phyloP scores from a whole-genome alignment of 1,140 invertebrate species.

The Triops longicaudatus region DNA sequence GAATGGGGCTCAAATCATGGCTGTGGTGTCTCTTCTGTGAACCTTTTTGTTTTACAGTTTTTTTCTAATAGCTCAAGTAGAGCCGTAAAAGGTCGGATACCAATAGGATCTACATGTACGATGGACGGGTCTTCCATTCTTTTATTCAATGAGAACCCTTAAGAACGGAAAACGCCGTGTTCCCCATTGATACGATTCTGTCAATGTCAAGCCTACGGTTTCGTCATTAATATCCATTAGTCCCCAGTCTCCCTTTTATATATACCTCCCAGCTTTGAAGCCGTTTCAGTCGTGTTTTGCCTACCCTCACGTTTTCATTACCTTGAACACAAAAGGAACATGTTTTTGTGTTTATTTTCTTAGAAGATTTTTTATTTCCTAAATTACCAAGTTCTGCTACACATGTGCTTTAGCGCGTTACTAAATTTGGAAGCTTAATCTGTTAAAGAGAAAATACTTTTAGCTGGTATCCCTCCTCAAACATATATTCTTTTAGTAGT shows the following conservation, averaged over 20 bases:
- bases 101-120: neutral
- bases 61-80: neutral
- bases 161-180: neutral
- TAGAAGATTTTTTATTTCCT: neutral
- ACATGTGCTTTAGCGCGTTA: neutral
- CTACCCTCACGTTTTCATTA: neutral
- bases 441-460: neutral
- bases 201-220: neutral
- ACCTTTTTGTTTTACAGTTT: neutral
- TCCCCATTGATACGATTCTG: conserved; percentile 15
- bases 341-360: too few species aligned
- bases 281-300: neutral
- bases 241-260: neutral
- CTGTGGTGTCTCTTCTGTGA: neutral
- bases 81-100: neutral
- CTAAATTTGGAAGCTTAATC: neutral
- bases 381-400: neutral
- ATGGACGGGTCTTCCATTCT: neutral
- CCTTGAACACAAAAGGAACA: neutral
- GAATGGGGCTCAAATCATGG: neutral
- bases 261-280: neutral
- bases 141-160: conserved; percentile 8
- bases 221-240: conserved; percentile 4
- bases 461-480: too few species aligned
- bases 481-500: neutral